Conservation (phyloP, 2,113 vertebrate genomes). For the Onychostoma macrolepis region DNA sequence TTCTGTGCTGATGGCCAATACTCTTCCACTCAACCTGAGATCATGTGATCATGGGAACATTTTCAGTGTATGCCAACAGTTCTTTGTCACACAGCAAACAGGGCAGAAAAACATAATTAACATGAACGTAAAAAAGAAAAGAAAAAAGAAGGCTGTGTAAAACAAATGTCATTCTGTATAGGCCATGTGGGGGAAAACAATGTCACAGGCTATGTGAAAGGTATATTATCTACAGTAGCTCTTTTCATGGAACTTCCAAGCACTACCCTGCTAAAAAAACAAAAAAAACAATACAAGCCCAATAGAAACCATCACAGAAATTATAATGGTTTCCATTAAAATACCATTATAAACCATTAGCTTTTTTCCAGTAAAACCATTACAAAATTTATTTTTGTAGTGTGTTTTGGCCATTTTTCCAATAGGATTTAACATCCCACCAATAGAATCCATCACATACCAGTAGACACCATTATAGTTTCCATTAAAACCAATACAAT, state of each 20-base stretch:
- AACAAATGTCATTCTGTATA: background rate
- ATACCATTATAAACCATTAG: too few relatives aligned
- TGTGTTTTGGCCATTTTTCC: too few relatives aligned
- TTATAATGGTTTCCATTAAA: too few relatives aligned
- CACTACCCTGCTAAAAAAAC: too few relatives aligned
- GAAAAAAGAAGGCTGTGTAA: background rate
- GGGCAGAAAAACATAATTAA: background rate
- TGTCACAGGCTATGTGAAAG: background rate
- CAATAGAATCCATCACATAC: too few relatives aligned
- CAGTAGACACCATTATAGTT: too few relatives aligned
- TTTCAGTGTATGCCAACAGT: background rate
- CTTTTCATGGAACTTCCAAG: background rate
- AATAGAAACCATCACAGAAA: too few relatives aligned
- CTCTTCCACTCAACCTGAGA: conserved; percentile 13
- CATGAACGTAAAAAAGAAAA: background rate
- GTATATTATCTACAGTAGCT: background rate
- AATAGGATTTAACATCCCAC: too few relatives aligned
- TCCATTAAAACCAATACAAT: too few relatives aligned
- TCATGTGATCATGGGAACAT: background rate
- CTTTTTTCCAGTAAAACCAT: too few relatives aligned
- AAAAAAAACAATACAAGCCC: too few relatives aligned
- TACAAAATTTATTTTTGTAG: too few relatives aligned
- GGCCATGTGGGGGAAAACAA: background rate
- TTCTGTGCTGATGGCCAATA: background rate
- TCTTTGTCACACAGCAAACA: conserved; percentile 3